These are phyloP conservation scores for Gallinago solitaria DNA, from an alignment of 2,797 vertebrate species.

Conservation along the genomic window DNA sequence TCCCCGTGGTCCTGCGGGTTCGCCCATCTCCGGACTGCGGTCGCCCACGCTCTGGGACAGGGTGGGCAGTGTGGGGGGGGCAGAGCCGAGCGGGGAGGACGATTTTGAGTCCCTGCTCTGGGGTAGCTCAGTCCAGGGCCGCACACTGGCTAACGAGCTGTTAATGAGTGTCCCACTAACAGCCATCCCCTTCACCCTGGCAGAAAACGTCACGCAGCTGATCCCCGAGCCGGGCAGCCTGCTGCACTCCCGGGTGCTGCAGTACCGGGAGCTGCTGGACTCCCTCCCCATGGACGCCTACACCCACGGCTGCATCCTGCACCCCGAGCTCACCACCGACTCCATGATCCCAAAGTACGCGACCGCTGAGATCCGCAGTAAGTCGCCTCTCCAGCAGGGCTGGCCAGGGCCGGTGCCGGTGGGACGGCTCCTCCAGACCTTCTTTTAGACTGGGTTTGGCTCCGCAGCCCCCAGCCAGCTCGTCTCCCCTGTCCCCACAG, in stretches of 20 bases:
- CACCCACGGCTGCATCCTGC: constrained; percentile 98
- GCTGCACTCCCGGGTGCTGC: constrained; percentile 88
- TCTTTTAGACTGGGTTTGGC: not conserved
- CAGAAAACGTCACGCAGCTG: constrained; percentile 90
- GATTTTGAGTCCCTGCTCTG: not conserved
- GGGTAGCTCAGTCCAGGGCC: not conserved
- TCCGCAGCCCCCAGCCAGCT: accelerated
- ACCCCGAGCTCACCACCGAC: constrained; percentile 97
- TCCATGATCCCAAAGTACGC: constrained; percentile 99
- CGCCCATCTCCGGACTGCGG: accelerated
- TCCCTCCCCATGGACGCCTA: constrained; percentile 98
- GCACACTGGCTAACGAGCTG: accelerated
- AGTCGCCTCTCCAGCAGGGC: constrained; percentile 74
- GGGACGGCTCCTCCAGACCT: not conserved
- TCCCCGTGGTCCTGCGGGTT: not conserved
- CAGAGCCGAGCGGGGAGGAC: accelerated
- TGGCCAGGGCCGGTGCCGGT: not conserved
- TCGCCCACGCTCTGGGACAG: accelerated
- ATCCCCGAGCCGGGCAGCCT: constrained; percentile 88
- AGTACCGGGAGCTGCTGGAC: constrained; percentile 95
- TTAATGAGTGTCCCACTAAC: accelerated
- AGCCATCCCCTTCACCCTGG: not conserved
- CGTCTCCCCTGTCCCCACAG: accelerated
- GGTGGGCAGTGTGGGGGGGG: not conserved
- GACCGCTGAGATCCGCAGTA: constrained; percentile 99